Percentiles rank a stretch among this genome's conserved stretches.
Conservation (phyloP, 2,113 vertebrate species). For the Corythaixoides concolor region DNA sequence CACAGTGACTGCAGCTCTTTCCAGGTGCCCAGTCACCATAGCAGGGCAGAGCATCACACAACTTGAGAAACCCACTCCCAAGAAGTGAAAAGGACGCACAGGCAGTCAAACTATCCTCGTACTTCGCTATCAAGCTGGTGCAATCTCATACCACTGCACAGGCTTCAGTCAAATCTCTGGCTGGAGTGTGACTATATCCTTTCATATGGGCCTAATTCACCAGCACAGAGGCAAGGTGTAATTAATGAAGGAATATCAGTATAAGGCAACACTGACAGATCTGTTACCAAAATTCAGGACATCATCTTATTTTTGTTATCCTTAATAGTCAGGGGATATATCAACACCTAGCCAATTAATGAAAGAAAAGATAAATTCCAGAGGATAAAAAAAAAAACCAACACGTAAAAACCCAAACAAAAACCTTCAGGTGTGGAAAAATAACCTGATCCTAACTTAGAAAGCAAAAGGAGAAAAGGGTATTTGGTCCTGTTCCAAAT, state of each 20-base stretch:
- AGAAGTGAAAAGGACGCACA: not conserved
- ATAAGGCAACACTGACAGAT: not conserved
- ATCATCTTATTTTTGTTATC: not conserved
- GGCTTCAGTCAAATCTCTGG: not conserved
- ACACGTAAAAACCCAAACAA: not conserved
- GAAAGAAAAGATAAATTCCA: not conserved
- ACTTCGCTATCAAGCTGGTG: fast-evolving
- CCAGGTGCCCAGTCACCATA: fast-evolving
- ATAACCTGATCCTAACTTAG: not conserved
- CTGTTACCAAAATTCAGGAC: not conserved
- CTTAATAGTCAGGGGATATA: not conserved
- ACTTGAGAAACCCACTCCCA: not conserved
- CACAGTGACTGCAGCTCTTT: not conserved
- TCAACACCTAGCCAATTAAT: not conserved
- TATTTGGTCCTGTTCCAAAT: not conserved
- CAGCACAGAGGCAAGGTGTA: not conserved
- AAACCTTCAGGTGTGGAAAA: not conserved
- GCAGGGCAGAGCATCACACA: not conserved
- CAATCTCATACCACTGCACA: fast-evolving
- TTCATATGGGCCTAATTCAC: not conserved
- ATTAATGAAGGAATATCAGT: not conserved
- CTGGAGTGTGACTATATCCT: not conserved
- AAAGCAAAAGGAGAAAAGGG: not conserved
- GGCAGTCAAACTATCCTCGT: too few relatives aligned
- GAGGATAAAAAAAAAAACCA: not conserved